Base-by-base conservation (phyloP, 1,140 invertebrate genomes). In the Drosophila ambigua region DNA sequence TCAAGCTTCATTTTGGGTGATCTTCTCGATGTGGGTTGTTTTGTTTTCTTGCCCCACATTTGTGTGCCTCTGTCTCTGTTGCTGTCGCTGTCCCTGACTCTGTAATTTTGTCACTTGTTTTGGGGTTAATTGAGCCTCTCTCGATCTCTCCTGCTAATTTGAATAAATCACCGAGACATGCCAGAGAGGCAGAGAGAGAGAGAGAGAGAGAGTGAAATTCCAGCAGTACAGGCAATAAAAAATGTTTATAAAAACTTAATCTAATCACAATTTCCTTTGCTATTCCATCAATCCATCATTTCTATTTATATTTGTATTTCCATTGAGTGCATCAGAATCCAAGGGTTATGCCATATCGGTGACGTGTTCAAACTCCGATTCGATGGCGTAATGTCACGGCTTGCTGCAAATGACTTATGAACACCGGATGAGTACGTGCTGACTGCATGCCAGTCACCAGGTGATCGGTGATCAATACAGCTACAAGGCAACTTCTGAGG, bases 271-370 rank as follows among this genome's bases (percentile, higher is more conserved):
- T 51, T 58, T 66, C 31, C 52, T 68, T 63, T 39, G 43, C 23
- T 48, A 50, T 62, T 68, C 9, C 49, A 39, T 55, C 16, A 7
- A 5, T 20, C 44, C 68, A 85, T 85, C 82, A 85, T 78, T 78
- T 62, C 69, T 85, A 87, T 87, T 82, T 85, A 81, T 83, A 85
- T 77, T 81, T 65, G 64, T 85, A 87, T 79, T 82, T 87, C 45
- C 39, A 68, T 62, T 49, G 26, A 13, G 23, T 43, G 41, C 23
- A 59, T 71, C 43, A 66, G 43, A 77, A 54, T 71, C 43, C 62
- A 45, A 77, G 49, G 67, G 62, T 77, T 66, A 54, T 55, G 74
- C 57, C 73, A 69, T 53, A 80, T 46, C 50, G 48, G 50, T 87
- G 74, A 78, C 69, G 77, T 53, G 48, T 74, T 28, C 31, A 3